Evolutionary conservation across 2,888 invertebrate species (phyloP).

Genomic region (Eupithecia subumbrata): DNA sequence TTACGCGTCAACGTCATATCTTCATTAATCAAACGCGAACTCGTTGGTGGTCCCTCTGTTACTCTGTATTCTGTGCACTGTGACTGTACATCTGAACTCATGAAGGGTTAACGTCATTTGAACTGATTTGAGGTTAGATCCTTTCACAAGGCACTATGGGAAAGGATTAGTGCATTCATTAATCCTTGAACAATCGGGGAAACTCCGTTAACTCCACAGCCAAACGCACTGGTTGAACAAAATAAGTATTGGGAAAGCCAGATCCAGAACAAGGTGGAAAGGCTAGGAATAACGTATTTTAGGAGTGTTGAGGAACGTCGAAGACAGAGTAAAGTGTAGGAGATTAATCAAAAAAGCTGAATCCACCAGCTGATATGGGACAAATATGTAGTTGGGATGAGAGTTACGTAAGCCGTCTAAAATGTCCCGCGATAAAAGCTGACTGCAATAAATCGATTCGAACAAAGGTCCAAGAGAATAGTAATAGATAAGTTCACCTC

Average conservation of each 20-base stretch:
- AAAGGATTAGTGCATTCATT: not conserved
- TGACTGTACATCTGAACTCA: slow-evolving; percentile 6
- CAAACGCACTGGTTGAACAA: not conserved
- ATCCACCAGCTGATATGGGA: not conserved
- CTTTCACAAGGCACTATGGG: not conserved
- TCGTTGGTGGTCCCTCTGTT: slow-evolving; percentile 34
- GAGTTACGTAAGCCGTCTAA: not conserved
- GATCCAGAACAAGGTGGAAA: not conserved
- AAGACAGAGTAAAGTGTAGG: not conserved
- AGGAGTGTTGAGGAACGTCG: not conserved
- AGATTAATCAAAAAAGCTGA: not conserved
- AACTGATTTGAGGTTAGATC: slow-evolving; percentile 13
- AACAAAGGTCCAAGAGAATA: not conserved
- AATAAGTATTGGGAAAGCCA: not conserved
- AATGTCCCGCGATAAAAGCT: not conserved
- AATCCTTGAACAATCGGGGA: not conserved
- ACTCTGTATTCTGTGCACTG: slow-evolving; percentile 9
- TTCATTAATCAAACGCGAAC: slow-evolving; percentile 40
- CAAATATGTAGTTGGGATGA: not conserved
- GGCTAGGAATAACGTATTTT: not conserved
- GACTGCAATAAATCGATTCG: not conserved
- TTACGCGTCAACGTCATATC: slow-evolving; percentile 25
- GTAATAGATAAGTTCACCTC: not conserved
- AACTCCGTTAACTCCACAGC: not conserved
- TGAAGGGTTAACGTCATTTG: slow-evolving; percentile 1